phyloP scores from a whole-genome alignment of 2,888 invertebrate genomes.

The Synanthedon tipuliformis region DNA sequence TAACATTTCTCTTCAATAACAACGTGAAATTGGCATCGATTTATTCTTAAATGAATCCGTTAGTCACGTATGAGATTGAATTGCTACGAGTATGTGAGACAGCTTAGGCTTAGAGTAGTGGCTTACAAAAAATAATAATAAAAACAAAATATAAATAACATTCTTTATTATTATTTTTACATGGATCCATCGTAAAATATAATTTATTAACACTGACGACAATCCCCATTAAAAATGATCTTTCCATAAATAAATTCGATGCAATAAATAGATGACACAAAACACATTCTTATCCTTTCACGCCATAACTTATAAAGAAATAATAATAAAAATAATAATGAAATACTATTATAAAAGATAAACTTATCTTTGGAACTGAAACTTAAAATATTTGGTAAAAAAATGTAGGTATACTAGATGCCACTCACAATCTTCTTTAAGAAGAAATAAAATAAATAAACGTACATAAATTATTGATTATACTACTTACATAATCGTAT shows the following conservation, averaged over 20 bases:
- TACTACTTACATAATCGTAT: background rate
- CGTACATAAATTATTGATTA: slow-evolving; percentile 8
- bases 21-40: too few species aligned
- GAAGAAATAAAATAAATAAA: slow-evolving; percentile 9
- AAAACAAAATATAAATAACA: slow-evolving; percentile 10
- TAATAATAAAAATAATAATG: slow-evolving; percentile 25
- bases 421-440: slow-evolving; percentile 8
- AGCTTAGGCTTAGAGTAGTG: too few species aligned
- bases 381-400: slow-evolving; percentile 37
- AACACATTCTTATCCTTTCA: slow-evolving; percentile 22
- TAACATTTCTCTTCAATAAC: too few species aligned
- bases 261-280: slow-evolving; percentile 45
- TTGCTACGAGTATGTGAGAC: too few species aligned
- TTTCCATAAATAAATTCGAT: slow-evolving; percentile 18
- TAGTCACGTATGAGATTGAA: too few species aligned
- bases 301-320: slow-evolving; percentile 18
- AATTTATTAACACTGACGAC: slow-evolving; percentile 7
- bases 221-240: slow-evolving; percentile 2
- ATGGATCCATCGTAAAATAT: slow-evolving; percentile 43
- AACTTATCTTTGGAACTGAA: slow-evolving; percentile 58
- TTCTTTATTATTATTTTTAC: slow-evolving; percentile 32
- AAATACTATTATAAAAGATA: slow-evolving; percentile 24
- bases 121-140: background rate
- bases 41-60: too few species aligned
- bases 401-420: slow-evolving; percentile 9